Percentiles rank a stretch among this genome's conserved stretches.
Evolutionary conservation across 2,888 invertebrate species (phyloP).

Genomic region (Drosophila dives): DNA sequence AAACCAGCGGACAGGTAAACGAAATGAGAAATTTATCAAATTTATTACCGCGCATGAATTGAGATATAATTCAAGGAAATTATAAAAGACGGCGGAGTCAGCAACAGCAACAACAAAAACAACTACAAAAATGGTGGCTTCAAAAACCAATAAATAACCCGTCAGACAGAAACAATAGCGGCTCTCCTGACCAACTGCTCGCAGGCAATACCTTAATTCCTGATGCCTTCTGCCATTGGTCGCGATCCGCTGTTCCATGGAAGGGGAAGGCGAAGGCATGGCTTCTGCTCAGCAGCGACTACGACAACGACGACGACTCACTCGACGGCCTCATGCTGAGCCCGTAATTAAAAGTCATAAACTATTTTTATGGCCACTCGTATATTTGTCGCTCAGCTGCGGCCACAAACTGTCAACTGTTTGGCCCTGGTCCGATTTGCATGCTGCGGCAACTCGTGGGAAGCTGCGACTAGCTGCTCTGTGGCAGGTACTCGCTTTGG

Average conservation of each 20-base stretch:
- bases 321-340: constrained; percentile 67
- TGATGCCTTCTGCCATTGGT: constrained; percentile 45
- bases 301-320: constrained; percentile 38
- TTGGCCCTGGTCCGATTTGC: constrained; percentile 67
- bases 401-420: constrained; percentile 73
- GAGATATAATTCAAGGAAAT: constrained; percentile 81
- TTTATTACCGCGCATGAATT: constrained; percentile 72
- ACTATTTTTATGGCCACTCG: constrained; percentile 73
- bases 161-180: constrained; percentile 58
- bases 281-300: constrained; percentile 38
- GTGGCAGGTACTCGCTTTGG: constrained; percentile 21
- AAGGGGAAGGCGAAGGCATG: constrained; percentile 9
- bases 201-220: constrained; percentile 19
- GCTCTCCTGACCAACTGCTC: constrained; percentile 28
- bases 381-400: constrained; percentile 72
- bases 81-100: constrained; percentile 56
- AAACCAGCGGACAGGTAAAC: constrained; percentile 68
- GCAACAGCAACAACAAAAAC: constrained; percentile 14
- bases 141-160: constrained; percentile 69
- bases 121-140: constrained; percentile 64
- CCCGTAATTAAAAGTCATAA: constrained; percentile 76
- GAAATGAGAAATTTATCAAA: constrained; percentile 77
- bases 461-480: constrained; percentile 10
- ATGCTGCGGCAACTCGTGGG: constrained; percentile 50
- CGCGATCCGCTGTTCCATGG: constrained; percentile 18